Evolutionary conservation across 2,888 invertebrate genomes (phyloP), one percentile per base, ranked within the genome.

Genomic region (Alcis repandata): DNA sequence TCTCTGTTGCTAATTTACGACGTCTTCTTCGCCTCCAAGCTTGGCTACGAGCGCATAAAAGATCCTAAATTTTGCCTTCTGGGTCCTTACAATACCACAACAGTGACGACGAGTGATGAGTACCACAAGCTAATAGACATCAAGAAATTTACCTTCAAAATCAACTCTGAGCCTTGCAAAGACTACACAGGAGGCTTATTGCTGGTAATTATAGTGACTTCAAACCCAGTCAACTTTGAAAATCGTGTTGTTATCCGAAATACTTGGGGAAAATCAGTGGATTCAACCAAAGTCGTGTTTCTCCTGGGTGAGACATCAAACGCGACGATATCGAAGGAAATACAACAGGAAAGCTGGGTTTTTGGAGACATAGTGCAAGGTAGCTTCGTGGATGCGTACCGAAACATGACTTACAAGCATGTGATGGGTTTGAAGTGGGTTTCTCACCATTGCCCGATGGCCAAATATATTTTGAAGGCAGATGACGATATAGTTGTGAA

Each of bases 401-500:
- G 95, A 54, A 98, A 98, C 84, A 94, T 98, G 88, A 97, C 97
- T 0, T 96, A 97, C 77, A 98, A 98, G 80, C 97, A 97, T 83
- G 95, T 96, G 7, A 97, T 97, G 95, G 96, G 95, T 0, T 90
- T 97, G 48, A 97, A 97, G 80, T 97, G 97, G 96, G 95, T 95
- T 19, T 89, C 94, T 0, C 95, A 95, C 75, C 94, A 96, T 77
- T 97, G 97, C 82, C 92, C 95, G 0, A 89, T 92, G 40, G 96
- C 96, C 0, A 95, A 94, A 74, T 95, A 95, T 76, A 83, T 97
- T 59, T 88, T 97, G 59, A 97, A 97, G 54, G 81, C 95, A 63
- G 97, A 97, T 80, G 97, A 97, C 79, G 97, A 97, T 86, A 94
- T 96, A 66, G 95, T 96, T 73, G 95, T 97, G 15, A 96, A 97